Evolutionary conservation across 2,888 invertebrate genomes (phyloP), one percentile per base, ranked within the genome.

Genomic region (Gibbula magus): DNA sequence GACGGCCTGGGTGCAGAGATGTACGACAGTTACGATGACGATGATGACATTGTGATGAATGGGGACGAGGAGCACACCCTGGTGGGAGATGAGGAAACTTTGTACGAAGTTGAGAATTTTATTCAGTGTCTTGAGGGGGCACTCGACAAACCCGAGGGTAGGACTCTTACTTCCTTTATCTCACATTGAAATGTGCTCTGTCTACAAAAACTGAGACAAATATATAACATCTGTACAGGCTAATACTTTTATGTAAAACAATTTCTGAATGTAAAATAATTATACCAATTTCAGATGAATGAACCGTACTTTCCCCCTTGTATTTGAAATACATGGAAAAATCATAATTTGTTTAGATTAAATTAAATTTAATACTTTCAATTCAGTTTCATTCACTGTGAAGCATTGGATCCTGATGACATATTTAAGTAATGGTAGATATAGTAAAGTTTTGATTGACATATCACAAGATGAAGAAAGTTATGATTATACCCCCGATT

Each of bases 51-150:
- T 3, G 39, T 73, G 45, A 39, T 54, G 39, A 39, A 61, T 22
- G 82, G 70, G 1, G 82, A 82, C 35, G 82, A 75, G 0, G 82
- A 82, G 73, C 67, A 78, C 22, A 82, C 82, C 16, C 22, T 82
- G 18, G 79, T 78, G 20, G 78, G 54, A 52, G 81, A 78, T 5
- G 82, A 45, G 13, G 45, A 45, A 78, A 22, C 75, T 52, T 13
- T 29, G 29, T 78, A 86, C n/a, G 83, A 84, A 20, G 82, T 86
- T 75, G 89, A 89, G 74, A 88, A 90, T 20, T 86, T 92, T 22
- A 89, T 89, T 70, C 86, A 88, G 77, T 88, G 88, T 77, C 87
- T 92, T 83, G 89, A 92, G 82, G 89, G 87, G 84, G 91, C 90
- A 0, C 79, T 91, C 20, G 90, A 89, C 32, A 86, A 87, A 54